Evolutionary conservation across 2,797 vertebrate genomes (phyloP).

Genomic region (Okamejei kenojei): DNA sequence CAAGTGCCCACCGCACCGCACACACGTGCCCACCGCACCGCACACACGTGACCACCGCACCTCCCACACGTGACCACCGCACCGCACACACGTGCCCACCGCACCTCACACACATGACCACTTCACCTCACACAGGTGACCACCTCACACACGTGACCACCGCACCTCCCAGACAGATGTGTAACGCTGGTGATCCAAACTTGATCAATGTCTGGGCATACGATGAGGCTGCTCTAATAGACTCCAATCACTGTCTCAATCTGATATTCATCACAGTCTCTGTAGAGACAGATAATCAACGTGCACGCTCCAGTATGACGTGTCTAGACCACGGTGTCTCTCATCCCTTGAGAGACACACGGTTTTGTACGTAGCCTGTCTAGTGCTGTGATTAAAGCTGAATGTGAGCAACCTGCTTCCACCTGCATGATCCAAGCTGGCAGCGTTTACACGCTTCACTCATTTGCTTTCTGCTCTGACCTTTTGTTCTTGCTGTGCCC

Average conservation of each 20-base stretch:
- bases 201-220: not conserved
- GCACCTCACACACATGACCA: too few species aligned
- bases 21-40: too few species aligned
- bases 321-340: too few species aligned
- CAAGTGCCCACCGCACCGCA: too few species aligned
- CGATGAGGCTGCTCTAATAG: not conserved
- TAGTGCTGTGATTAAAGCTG: not conserved
- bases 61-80: too few species aligned
- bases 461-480: conserved; percentile 18
- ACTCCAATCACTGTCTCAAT: not conserved
- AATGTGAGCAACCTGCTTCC: not conserved
- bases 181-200: not conserved
- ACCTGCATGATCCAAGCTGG: not conserved
- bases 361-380: not conserved
- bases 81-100: too few species aligned
- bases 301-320: too few species aligned
- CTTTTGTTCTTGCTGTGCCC: not conserved
- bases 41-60: too few species aligned
- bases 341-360: not conserved
- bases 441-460: conserved; percentile 17
- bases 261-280: not conserved
- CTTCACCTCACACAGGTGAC: too few species aligned
- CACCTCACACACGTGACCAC: too few species aligned
- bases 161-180: not conserved
- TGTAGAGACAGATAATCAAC: not conserved